Conservation (phyloP, 2,113 vertebrate genomes). For the Indri indri region DNA sequence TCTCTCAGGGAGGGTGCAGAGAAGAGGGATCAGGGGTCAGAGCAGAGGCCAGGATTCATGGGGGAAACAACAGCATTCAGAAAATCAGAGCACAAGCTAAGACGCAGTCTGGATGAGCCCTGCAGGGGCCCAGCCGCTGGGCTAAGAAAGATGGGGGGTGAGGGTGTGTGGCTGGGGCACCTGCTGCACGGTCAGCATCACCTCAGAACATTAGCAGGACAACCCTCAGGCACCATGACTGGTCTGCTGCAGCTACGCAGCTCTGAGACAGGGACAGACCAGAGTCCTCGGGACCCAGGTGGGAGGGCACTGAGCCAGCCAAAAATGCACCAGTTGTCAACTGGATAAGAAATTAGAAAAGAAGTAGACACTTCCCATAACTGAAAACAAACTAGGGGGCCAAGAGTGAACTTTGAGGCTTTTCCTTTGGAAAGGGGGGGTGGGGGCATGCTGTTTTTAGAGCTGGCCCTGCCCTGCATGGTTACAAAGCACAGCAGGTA, state of each 20-base stretch:
- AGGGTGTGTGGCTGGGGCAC: accelerated
- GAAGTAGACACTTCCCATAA: not conserved
- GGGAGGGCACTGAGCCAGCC: not conserved
- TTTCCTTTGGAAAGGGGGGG: not conserved
- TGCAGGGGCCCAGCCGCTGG: not conserved
- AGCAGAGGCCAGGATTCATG: not conserved
- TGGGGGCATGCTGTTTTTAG: not conserved
- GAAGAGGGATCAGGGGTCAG: not conserved
- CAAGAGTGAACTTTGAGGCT: not conserved
- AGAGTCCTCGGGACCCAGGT: not conserved
- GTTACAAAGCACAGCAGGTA: accelerated
- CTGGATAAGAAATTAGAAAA: not conserved
- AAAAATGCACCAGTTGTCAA: too few relatives aligned
- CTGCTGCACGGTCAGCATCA: accelerated
- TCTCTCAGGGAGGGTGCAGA: not conserved
- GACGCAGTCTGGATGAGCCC: not conserved
- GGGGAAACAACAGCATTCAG: not conserved
- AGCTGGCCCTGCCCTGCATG: accelerated
- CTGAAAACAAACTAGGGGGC: too few relatives aligned
- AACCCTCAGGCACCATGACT: accelerated
- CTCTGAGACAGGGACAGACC: not conserved
- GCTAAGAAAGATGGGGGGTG: accelerated
- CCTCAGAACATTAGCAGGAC: not conserved
- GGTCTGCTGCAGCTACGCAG: not conserved
- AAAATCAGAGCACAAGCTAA: not conserved